These are phyloP conservation scores for Micrasema longulum DNA, from an alignment of 1,140 invertebrate species.

Conservation along the genomic window DNA sequence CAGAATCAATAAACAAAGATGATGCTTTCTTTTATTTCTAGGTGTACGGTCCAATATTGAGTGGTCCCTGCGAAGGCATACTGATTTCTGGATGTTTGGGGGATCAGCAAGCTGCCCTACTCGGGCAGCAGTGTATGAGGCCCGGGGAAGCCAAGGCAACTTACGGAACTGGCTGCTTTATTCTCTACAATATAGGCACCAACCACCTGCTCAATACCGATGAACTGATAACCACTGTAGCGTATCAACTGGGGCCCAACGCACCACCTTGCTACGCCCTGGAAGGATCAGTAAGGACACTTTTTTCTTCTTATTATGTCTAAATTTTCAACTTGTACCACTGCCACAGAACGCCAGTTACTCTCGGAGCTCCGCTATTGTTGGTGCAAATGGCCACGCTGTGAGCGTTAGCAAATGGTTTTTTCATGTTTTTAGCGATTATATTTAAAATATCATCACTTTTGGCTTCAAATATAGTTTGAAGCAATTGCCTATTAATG, in stretches of 20 bases:
- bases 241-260: constrained; percentile 90
- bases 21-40: constrained; percentile 72
- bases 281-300: constrained; percentile 83
- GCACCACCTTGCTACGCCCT: constrained; percentile 86
- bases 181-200: constrained; percentile 95
- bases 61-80: constrained; percentile 76
- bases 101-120: constrained; percentile 94
- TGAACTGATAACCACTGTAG: constrained; percentile 95
- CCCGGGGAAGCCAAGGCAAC: constrained; percentile 96
- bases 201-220: constrained; percentile 83
- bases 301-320: constrained; percentile 33
- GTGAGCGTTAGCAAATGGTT: too few relatives aligned
- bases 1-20: too few relatives aligned
- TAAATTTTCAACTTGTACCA: too few relatives aligned
- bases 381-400: too few relatives aligned
- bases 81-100: constrained; percentile 85
- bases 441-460: too few relatives aligned
- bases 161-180: constrained; percentile 95
- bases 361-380: too few relatives aligned
- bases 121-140: constrained; percentile 93
- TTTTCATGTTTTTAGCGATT: too few relatives aligned
- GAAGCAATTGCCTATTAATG: too few relatives aligned
- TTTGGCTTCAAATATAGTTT: too few relatives aligned
- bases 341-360: too few relatives aligned
- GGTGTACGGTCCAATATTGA: constrained; percentile 80